Evolutionary conservation across 2,113 vertebrate genomes (phyloP).

Genomic region (Seriola dumerili): DNA sequence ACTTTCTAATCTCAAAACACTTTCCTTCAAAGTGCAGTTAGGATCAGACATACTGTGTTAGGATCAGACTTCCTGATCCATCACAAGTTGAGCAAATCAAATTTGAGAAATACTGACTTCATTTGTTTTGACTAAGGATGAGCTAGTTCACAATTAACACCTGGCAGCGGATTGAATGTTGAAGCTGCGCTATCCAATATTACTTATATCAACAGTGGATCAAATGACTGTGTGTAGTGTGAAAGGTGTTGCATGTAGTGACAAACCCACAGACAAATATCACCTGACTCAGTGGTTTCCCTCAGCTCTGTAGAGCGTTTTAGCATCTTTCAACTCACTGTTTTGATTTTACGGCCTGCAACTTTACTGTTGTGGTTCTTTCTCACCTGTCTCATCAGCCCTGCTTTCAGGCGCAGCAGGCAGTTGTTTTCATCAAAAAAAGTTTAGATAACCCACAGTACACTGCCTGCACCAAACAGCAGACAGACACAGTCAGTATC

Average conservation of each 20-base stretch:
- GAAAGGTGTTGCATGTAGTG: neutral
- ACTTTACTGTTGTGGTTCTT: neutral
- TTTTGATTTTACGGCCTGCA: neutral
- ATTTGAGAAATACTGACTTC: neutral
- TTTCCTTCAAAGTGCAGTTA: neutral
- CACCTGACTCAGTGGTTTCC: neutral
- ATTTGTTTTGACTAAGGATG: slow-evolving; percentile 4
- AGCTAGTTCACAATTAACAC: neutral
- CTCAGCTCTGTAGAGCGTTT: neutral
- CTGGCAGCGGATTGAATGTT: neutral
- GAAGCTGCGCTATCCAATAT: neutral
- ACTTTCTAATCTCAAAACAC: slow-evolving; percentile 16
- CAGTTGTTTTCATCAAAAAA: neutral
- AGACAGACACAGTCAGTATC: neutral
- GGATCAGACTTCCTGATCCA: slow-evolving; percentile 1
- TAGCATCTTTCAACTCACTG: neutral
- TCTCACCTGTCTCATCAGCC: neutral
- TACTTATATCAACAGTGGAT: neutral
- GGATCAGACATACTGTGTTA: neutral
- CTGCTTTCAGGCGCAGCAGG: neutral
- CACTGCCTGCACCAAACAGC: neutral
- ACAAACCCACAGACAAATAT: neutral
- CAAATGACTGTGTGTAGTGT: neutral
- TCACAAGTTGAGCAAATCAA: neutral
- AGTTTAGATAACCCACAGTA: neutral